Evolutionary conservation across 2,113 vertebrate genomes (phyloP), one percentile per base, ranked within the genome.

Genomic region (Ochotona curzoniae): DNA sequence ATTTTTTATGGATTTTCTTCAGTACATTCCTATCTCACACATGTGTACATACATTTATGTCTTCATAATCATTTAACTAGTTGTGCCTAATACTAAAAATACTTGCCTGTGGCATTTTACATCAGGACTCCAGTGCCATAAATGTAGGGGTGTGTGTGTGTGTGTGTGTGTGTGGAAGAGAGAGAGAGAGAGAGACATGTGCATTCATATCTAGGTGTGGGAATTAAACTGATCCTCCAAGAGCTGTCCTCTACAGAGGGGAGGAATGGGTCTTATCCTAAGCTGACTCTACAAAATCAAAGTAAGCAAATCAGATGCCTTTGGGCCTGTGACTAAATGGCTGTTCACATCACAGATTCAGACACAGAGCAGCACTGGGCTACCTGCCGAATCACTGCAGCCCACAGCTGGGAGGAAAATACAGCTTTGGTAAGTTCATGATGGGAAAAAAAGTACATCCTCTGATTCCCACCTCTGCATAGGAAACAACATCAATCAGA

Each of bases 401-500:
- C 82, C 51, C 57, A 76, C 8, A 86, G 38, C 3, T 21, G 51
- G 63, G 54, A 94, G 73, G 49, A 88, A 93, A 84, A 90, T 71
- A 63, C 49, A 80, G 60, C 60, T 89, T 12, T 92, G 75, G 76
- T 25, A 83, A 82, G 57, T 74, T 79, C 30, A 78, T 47, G 60
- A 81, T 17, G 73, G n/a, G 35, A 73, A 63, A 79, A 66, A 32
- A 75, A 70, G 13, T 57, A 93, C 79, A 66, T 71, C n/a, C 20
- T 38, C 64, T 70, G 78, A 57, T 11, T 90, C 91, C 75, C 5
- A 79, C 60, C 35, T 88, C 83, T 67, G 20, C 11, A 21, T 15
- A 30, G 73, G 87, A 96, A 85, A 89, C 15, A 38, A 82, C 25
- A 82, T 89, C 80, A 49, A 61, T 63, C 76, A 28, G 21, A 87